Conservation (phyloP, 2,888 invertebrate species). For the Lamellibrachia satsuma region DNA sequence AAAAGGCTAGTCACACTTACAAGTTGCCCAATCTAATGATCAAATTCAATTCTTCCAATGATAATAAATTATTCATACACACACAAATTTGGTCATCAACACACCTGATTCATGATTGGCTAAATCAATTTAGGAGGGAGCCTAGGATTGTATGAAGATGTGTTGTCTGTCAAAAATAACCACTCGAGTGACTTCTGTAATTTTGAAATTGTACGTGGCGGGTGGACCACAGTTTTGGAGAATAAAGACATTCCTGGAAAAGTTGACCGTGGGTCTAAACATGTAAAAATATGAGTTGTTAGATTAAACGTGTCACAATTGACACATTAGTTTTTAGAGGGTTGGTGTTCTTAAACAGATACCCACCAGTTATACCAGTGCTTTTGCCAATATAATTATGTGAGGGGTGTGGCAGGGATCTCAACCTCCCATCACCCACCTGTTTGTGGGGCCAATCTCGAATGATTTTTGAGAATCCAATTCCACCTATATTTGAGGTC, state of each 20-base stretch:
- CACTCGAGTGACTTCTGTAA: neutral
- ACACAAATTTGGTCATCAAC: no score
- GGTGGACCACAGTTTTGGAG: neutral
- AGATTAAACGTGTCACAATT: neutral
- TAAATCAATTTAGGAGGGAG: neutral
- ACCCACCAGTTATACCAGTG: neutral
- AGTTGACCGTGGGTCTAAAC: neutral
- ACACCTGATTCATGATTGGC: no score
- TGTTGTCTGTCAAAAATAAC: neutral
- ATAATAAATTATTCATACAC: no score
- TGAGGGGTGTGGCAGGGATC: no score
- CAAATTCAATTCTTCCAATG: no score
- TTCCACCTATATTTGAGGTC: no score
- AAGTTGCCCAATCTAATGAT: no score
- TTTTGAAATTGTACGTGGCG: neutral
- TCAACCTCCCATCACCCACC: no score
- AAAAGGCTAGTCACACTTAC: no score
- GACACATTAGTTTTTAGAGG: neutral
- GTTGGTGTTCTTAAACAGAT: neutral
- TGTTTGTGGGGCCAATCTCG: no score
- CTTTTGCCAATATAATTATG: no score
- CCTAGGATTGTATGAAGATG: neutral
- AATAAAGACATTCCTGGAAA: conserved; percentile 3
- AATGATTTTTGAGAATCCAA: no score
- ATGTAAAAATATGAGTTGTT: neutral